phyloP scores from a whole-genome alignment of 2,797 vertebrate genomes.

The Typhlichthys eigenmanni region DNA sequence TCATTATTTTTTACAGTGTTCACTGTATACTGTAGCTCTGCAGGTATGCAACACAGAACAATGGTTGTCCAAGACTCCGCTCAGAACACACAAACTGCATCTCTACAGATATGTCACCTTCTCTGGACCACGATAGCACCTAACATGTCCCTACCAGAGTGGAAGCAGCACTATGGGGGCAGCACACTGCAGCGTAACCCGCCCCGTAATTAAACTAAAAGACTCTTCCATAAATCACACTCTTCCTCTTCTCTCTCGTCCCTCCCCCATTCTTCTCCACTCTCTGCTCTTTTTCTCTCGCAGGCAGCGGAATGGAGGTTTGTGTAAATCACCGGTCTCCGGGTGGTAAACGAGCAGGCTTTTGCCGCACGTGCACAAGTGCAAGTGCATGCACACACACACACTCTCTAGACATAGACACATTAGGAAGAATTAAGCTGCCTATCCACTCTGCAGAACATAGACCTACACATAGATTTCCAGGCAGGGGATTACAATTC shows the following conservation, averaged over 20 bases:
- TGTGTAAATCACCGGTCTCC: constrained; percentile 63
- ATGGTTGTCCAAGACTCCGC: background rate
- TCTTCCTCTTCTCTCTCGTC: constrained; percentile 31
- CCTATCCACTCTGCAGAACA: constrained; percentile 23
- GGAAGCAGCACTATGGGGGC: constrained; percentile 55
- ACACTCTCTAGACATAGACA: constrained; percentile 34
- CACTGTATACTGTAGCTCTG: too few relatives aligned
- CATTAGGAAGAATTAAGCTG: constrained; percentile 51
- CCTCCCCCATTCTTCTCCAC: constrained; percentile 23
- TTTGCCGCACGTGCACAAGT: constrained; percentile 18
- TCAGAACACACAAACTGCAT: constrained; percentile 28
- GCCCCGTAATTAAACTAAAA: constrained; percentile 81
- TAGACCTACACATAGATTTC: constrained; percentile 25
- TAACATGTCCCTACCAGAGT: constrained; percentile 38
- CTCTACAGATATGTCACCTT: constrained; percentile 33
- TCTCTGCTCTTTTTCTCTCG: constrained; percentile 40
- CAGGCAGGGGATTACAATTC: constrained; percentile 37
- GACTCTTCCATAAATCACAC: constrained; percentile 78
- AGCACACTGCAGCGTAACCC: constrained; percentile 61
- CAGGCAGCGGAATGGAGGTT: constrained; percentile 52
- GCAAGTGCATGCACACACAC: background rate
- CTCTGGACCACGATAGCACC: constrained; percentile 13
- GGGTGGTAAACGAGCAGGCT: constrained; percentile 38
- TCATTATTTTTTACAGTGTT: too few relatives aligned
- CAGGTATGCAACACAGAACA: too few relatives aligned